Percentiles rank a stretch among this genome's conserved stretches.
These are phyloP conservation scores for Rattus rattus DNA, from an alignment of 2,113 vertebrate species.

Conservation along the genomic window DNA sequence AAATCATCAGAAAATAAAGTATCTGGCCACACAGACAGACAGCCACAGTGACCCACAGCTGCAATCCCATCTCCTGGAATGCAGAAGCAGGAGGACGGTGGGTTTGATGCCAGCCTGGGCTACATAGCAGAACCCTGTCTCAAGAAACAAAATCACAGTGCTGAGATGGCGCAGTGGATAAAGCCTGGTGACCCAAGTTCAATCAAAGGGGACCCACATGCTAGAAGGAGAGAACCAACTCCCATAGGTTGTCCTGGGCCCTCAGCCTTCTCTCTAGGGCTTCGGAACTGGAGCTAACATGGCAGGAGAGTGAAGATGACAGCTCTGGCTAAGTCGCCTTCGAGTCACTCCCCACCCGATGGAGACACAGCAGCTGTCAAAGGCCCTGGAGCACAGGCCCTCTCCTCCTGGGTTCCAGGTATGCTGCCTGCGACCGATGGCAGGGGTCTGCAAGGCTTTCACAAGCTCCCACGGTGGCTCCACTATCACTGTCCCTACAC, in stretches of 20 bases:
- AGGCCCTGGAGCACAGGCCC: neutral
- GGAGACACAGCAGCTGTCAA: neutral
- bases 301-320: neutral
- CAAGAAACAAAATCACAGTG: neutral
- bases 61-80: neutral
- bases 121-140: neutral
- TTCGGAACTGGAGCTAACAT: no score
- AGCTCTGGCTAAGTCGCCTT: neutral
- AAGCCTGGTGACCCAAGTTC: neutral
- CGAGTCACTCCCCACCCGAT: neutral
- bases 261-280: neutral
- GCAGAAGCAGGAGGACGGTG: neutral
- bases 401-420: neutral
- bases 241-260: neutral
- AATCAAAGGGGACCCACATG: neutral
- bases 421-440: neutral
- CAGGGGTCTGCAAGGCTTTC: neutral
- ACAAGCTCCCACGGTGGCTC: neutral
- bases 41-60: neutral
- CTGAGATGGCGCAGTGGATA: neutral
- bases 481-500: no score
- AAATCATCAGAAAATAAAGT: neutral
- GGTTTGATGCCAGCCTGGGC: neutral
- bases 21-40: neutral
- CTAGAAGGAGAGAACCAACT: neutral